These are phyloP conservation scores for Nomada goodeniana DNA, from an alignment of 2,888 invertebrate genomes.

Conservation along the genomic window DNA sequence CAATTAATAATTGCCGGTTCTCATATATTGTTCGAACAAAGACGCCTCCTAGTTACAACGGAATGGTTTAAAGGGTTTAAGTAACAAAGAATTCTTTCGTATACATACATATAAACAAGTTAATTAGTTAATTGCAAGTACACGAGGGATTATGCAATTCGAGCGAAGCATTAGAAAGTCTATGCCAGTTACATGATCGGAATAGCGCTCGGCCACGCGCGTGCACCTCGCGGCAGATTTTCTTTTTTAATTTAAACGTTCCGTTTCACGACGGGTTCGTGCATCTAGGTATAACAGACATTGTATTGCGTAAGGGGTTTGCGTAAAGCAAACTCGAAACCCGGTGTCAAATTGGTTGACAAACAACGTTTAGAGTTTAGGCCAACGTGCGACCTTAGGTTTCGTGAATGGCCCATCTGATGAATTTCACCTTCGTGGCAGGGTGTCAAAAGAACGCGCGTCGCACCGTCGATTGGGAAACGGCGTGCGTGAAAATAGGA, in stretches of 20 bases:
- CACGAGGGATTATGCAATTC: conserved; percentile 38
- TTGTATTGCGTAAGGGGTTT: background rate
- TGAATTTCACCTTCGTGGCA: background rate
- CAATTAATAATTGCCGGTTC: too few species aligned
- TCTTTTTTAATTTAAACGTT: conserved; percentile 26
- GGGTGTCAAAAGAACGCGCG: background rate
- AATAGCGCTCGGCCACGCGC: conserved; percentile 30
- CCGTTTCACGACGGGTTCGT: background rate
- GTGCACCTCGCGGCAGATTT: conserved; percentile 31
- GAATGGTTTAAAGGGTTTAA: background rate
- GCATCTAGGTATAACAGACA: background rate
- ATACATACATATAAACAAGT: background rate
- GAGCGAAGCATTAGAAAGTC: conserved; percentile 53
- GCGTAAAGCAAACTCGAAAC: background rate
- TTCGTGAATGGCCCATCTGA: background rate
- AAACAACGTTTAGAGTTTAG: background rate
- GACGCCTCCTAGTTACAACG: too few species aligned
- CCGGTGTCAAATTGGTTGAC: background rate
- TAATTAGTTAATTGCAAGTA: conserved; percentile 45
- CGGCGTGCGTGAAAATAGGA: background rate
- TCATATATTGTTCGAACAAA: too few species aligned
- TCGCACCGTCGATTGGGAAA: background rate
- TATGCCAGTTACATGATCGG: conserved; percentile 50
- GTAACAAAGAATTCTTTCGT: background rate
- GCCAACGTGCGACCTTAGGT: background rate